phyloP scores from a whole-genome alignment of 2,797 vertebrate species.

The Artibeus jamaicensis region DNA sequence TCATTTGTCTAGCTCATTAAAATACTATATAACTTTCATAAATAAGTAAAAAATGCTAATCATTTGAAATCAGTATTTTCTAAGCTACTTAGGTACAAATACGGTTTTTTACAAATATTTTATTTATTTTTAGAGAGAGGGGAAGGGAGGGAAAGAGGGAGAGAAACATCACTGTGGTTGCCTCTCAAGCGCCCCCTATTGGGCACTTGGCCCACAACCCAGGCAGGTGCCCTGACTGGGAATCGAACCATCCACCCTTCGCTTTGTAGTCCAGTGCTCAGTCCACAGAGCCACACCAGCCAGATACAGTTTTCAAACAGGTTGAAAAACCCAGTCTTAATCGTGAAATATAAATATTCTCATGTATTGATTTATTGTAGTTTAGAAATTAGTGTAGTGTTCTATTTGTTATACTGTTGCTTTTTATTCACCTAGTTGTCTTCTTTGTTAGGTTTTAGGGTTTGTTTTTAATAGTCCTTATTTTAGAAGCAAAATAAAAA shows the following conservation, averaged over 20 bases:
- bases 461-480: background rate
- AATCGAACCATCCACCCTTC: too few relatives aligned
- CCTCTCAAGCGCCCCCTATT: too few relatives aligned
- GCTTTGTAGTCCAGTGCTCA: too few relatives aligned
- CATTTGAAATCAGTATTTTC: slow-evolving; percentile 19
- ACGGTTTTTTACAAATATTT: background rate
- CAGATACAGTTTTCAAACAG: background rate
- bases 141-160: too few relatives aligned
- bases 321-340: slow-evolving; percentile 38
- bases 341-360: background rate
- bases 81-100: background rate
- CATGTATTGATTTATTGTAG: background rate
- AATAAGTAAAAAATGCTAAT: slow-evolving; percentile 50
- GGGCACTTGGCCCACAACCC: too few relatives aligned
- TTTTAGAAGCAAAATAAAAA: slow-evolving; percentile 7
- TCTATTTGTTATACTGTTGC: background rate
- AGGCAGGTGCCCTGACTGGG: too few relatives aligned
- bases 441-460: background rate
- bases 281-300: too few relatives aligned
- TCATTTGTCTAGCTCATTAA: background rate
- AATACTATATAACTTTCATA: slow-evolving; percentile 51
- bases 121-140: too few relatives aligned
- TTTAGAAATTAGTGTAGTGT: background rate
- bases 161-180: too few relatives aligned
- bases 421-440: background rate